Conservation (phyloP, 2,888 invertebrate genomes). For the Stenodera caucasica region DNA sequence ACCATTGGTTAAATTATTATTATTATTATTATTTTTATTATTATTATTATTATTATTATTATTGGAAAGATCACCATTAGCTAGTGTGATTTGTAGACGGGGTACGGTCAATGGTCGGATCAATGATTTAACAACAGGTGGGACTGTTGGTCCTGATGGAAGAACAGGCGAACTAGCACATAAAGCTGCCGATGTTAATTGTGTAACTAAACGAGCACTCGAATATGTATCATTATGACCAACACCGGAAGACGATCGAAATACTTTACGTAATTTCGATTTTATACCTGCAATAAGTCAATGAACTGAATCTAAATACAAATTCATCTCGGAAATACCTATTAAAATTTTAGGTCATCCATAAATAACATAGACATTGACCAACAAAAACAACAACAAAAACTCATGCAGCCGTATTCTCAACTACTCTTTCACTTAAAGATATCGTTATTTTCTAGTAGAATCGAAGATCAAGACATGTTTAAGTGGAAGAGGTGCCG, state of each 20-base stretch:
- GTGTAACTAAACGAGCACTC: conserved; percentile 59
- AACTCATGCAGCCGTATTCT: too few species aligned
- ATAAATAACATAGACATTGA: conserved; percentile 35
- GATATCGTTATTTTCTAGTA: too few species aligned
- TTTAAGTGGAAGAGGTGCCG: too few species aligned
- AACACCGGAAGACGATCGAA: conserved; percentile 60
- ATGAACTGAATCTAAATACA: not conserved
- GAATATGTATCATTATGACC: conserved; percentile 50
- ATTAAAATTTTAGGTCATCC: not conserved
- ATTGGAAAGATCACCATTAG: too few species aligned
- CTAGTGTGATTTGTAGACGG: conserved; percentile 57
- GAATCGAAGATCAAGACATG: too few species aligned
- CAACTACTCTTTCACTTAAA: too few species aligned
- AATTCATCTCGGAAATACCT: too few species aligned
- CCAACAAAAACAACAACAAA: too few species aligned
- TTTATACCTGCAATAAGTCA: conserved; percentile 54
- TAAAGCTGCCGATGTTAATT: conserved; percentile 63
- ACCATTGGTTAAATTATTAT: conserved; percentile 30
- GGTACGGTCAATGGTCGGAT: conserved; percentile 63
- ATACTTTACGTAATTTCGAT: conserved; percentile 61
- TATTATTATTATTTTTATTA: conserved; percentile 49
- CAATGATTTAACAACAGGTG: conserved; percentile 62
- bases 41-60: too few species aligned
- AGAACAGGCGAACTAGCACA: conserved; percentile 65
- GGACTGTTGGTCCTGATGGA: conserved; percentile 56